A percentile compares a stretch with the other conserved stretches of the same genome.
Conservation (phyloP, 2,797 vertebrate species). For the Ceryle rudis region DNA sequence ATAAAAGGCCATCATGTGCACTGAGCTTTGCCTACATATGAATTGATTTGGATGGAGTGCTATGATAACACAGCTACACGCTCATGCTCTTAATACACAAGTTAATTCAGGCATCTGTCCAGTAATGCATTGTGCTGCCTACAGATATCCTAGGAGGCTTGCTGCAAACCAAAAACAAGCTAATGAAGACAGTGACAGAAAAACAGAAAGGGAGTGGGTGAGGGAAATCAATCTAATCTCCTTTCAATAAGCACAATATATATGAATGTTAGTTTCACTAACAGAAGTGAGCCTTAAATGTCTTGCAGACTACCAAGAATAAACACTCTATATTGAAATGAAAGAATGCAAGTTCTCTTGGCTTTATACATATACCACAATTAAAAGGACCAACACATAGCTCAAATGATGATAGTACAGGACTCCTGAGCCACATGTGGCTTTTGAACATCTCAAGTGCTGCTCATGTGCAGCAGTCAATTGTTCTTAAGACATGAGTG, state of each 20-base stretch:
- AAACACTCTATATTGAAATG: background rate
- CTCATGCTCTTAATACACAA: background rate
- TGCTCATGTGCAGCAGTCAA: background rate
- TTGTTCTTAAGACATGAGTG: background rate
- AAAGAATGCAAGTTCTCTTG: background rate
- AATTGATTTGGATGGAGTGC: slow-evolving; percentile 1
- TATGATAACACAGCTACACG: background rate
- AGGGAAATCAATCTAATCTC: background rate
- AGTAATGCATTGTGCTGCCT: slow-evolving; percentile 33
- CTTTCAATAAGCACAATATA: background rate
- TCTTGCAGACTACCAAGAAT: background rate
- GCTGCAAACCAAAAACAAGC: background rate
- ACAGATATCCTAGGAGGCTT: slow-evolving; percentile 23
- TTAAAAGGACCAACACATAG: background rate
- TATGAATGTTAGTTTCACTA: background rate
- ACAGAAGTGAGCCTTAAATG: background rate
- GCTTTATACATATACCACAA: background rate
- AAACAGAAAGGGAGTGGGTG: background rate
- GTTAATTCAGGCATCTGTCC: background rate
- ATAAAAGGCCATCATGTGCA: background rate
- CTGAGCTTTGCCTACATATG: background rate
- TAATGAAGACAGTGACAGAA: background rate
- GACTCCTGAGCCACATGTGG: background rate
- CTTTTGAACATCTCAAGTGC: background rate
- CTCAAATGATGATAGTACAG: background rate